Conservation (phyloP, 1,140 invertebrate genomes). For the Camponotus floridanus region DNA sequence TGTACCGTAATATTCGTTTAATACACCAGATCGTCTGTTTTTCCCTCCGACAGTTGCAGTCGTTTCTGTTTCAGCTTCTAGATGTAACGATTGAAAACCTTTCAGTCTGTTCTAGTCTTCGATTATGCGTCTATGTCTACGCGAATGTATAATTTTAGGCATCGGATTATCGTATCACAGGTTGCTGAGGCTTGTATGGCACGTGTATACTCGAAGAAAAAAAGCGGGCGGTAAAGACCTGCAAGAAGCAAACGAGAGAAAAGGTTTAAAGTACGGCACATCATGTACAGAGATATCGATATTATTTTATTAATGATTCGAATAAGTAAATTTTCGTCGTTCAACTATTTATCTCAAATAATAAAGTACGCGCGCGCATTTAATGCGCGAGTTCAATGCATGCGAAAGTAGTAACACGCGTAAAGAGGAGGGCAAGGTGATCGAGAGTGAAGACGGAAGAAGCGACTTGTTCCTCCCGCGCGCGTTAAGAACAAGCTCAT, state of each 20-base stretch:
- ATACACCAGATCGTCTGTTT: neutral
- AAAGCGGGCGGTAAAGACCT: constrained; percentile 37
- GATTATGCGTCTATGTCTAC: constrained; percentile 73
- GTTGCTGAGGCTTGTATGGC: constrained; percentile 82
- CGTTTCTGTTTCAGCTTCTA: neutral
- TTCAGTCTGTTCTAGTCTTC: constrained; percentile 32
- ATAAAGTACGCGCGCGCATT: neutral
- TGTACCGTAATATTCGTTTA: constrained; percentile 56
- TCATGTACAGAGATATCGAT: neutral
- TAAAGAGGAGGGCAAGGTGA: too few relatives aligned
- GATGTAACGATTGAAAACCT: neutral
- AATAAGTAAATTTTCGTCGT: neutral
- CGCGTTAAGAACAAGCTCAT: too few relatives aligned
- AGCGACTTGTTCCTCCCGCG: too few relatives aligned
- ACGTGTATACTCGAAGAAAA: constrained; percentile 72
- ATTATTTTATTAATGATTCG: neutral
- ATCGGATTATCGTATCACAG: constrained; percentile 83
- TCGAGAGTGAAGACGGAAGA: too few relatives aligned
- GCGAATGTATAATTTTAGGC: constrained; percentile 63
- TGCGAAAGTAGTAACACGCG: too few relatives aligned
- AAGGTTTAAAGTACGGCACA: neutral
- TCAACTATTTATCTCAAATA: neutral
- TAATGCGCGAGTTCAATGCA: neutral
- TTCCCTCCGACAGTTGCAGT: neutral
- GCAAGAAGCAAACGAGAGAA: constrained; percentile 36